phyloP scores from a whole-genome alignment of 2,797 vertebrate species.

The Acanthurus lineatus region DNA sequence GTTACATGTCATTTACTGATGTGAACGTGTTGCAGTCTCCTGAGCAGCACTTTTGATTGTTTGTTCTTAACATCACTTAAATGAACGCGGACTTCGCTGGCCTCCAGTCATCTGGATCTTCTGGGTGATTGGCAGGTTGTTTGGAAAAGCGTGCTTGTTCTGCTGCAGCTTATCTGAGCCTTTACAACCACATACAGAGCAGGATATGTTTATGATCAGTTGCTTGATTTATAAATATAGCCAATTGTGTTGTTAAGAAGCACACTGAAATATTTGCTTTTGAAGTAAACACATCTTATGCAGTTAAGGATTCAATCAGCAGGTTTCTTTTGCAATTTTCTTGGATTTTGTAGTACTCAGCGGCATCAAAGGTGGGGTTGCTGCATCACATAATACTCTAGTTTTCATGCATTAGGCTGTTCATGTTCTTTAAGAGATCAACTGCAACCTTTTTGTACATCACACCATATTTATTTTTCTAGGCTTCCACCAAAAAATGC shows the following conservation, averaged over 20 bases:
- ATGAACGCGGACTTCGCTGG: constrained; percentile 66
- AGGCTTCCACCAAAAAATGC: constrained; percentile 14
- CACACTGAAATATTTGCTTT: background rate
- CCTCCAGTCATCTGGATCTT: constrained; percentile 65
- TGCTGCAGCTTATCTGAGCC: constrained; percentile 34
- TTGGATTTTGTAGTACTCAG: constrained; percentile 6
- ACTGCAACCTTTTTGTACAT: constrained; percentile 19
- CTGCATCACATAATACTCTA: background rate
- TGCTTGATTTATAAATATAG: constrained; percentile 4
- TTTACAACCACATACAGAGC: constrained; percentile 24
- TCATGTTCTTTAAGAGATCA: constrained; percentile 23
- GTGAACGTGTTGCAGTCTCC: constrained; percentile 64
- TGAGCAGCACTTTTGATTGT: constrained; percentile 76
- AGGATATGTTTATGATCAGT: constrained; percentile 33
- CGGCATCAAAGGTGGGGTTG: background rate
- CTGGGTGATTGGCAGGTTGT: constrained; percentile 72
- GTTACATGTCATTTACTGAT: constrained; percentile 80
- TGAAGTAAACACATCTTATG: background rate
- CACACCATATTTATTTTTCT: constrained; percentile 36
- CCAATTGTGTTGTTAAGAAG: background rate
- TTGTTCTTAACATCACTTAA: constrained; percentile 82
- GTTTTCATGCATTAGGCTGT: constrained; percentile 3
- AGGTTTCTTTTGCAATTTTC: background rate
- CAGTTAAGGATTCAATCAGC: constrained; percentile 21
- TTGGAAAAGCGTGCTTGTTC: constrained; percentile 48